Percentiles rank a stretch among this genome's conserved stretches.
phyloP scores from a whole-genome alignment of 2,888 invertebrate genomes.

The Gastrophysa polygoni region DNA sequence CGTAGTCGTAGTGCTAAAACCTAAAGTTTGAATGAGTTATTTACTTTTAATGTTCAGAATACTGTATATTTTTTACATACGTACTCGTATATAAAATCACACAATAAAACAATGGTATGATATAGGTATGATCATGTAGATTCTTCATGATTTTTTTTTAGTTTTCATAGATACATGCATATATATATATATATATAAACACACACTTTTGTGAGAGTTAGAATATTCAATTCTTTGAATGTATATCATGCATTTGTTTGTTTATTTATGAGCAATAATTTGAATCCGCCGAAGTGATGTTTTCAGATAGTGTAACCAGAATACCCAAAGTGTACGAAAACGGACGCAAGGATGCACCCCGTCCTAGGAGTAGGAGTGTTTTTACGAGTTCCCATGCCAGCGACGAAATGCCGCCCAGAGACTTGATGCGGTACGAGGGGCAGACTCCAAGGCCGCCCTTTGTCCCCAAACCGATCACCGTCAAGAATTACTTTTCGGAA shows the following conservation, averaged over 20 bases:
- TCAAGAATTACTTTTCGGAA: slow-evolving; percentile 65
- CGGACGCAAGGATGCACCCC: slow-evolving; percentile 57
- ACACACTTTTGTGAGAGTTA: no score
- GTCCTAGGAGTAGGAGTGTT: slow-evolving; percentile 67
- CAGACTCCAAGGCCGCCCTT: slow-evolving; percentile 62
- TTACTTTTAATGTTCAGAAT: no score
- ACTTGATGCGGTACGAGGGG: slow-evolving; percentile 63
- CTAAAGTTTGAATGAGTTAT: no score
- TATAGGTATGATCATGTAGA: no score
- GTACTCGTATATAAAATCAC: no score
- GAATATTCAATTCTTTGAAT: not conserved
- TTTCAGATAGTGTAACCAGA: slow-evolving; percentile 54
- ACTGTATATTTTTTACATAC: no score
- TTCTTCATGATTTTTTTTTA: no score
- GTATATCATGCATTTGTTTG: not conserved
- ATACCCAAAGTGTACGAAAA: slow-evolving; percentile 48
- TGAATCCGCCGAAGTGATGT: slow-evolving; percentile 39
- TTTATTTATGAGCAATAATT: slow-evolving; percentile 7
- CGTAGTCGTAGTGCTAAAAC: no score
- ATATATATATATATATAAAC: no score
- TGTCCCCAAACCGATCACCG: slow-evolving; percentile 62
- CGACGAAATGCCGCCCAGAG: slow-evolving; percentile 62
- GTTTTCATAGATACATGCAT: no score
- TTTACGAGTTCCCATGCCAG: slow-evolving; percentile 71
- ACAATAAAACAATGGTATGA: no score